Percentiles rank a stretch among this genome's conserved stretches.
These are phyloP conservation scores for Mus pahari DNA, from an alignment of 2,113 vertebrate species.

Conservation along the genomic window DNA sequence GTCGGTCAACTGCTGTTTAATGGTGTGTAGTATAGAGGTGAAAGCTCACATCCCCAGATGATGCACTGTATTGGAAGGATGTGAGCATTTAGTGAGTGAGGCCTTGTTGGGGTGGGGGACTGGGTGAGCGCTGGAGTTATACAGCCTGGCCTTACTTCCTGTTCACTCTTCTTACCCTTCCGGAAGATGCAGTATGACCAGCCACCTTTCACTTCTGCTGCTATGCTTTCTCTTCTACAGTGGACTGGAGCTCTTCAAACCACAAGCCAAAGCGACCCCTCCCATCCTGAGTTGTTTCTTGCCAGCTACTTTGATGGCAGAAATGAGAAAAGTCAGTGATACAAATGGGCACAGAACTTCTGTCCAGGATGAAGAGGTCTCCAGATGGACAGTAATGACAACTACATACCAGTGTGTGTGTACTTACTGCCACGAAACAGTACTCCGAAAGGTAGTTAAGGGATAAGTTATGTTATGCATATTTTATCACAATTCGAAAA, in stretches of 20 bases:
- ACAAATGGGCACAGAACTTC: neutral
- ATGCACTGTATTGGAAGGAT: too few species aligned
- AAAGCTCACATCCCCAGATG: neutral
- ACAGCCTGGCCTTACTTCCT: neutral
- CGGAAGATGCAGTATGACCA: too few species aligned
- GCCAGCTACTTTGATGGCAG: neutral
- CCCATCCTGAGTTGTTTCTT: neutral
- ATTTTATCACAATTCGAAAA: neutral
- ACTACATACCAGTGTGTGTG: neutral
- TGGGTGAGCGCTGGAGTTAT: neutral
- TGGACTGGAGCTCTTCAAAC: neutral
- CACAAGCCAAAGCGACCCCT: neutral
- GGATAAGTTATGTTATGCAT: neutral
- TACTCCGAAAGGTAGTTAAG: neutral
- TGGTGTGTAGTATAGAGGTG: neutral
- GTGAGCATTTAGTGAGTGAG: too few species aligned
- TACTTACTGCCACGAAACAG: neutral
- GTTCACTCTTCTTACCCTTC: neutral
- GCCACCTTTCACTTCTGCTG: neutral
- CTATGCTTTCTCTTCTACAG: neutral
- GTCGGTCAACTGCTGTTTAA: neutral
- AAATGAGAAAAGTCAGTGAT: neutral
- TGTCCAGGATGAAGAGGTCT: neutral
- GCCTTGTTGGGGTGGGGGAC: neutral
- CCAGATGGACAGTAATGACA: neutral